Evolutionary conservation across 2,888 invertebrate genomes (phyloP).

Genomic region (Lingula anatina): DNA sequence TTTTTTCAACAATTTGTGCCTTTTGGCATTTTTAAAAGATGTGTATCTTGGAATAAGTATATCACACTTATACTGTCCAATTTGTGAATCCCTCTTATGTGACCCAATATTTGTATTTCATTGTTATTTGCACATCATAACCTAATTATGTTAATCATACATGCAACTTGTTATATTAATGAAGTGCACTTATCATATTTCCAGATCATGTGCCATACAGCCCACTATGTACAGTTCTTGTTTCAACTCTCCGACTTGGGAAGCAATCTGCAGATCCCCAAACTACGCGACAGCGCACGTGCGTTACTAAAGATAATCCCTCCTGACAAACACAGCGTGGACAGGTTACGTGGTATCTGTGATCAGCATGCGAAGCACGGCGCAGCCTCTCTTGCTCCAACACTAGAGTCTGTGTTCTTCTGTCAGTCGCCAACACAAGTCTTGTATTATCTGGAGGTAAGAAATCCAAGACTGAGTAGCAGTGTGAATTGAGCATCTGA

Average conservation of each 20-base stretch:
- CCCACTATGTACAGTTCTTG: conserved; percentile 55
- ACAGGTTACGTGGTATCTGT: conserved; percentile 60
- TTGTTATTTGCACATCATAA: too few relatives aligned
- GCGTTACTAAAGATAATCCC: conserved; percentile 66
- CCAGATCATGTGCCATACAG: conserved; percentile 80
- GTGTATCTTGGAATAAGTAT: too few relatives aligned
- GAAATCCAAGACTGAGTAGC: too few relatives aligned
- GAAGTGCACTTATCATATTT: too few relatives aligned
- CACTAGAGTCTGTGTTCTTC: conserved; percentile 59
- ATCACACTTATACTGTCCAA: too few relatives aligned
- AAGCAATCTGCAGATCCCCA: conserved; percentile 72
- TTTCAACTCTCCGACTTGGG: conserved; percentile 81
- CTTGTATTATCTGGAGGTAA: conserved; percentile 69
- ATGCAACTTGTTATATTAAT: too few relatives aligned
- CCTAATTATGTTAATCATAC: too few relatives aligned
- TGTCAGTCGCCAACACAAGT: conserved; percentile 67
- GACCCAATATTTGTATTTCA: too few relatives aligned
- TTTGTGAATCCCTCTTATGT: too few relatives aligned
- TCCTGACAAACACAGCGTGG: conserved; percentile 50
- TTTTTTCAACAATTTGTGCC: too few relatives aligned
- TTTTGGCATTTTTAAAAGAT: too few relatives aligned
- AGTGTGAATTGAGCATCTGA: too few relatives aligned
- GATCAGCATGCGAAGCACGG: conserved; percentile 22
- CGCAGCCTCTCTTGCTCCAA: conserved; percentile 51
- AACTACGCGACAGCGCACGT: conserved; percentile 78